phyloP scores from a whole-genome alignment of 2,797 vertebrate genomes.

The Paguma larvata region DNA sequence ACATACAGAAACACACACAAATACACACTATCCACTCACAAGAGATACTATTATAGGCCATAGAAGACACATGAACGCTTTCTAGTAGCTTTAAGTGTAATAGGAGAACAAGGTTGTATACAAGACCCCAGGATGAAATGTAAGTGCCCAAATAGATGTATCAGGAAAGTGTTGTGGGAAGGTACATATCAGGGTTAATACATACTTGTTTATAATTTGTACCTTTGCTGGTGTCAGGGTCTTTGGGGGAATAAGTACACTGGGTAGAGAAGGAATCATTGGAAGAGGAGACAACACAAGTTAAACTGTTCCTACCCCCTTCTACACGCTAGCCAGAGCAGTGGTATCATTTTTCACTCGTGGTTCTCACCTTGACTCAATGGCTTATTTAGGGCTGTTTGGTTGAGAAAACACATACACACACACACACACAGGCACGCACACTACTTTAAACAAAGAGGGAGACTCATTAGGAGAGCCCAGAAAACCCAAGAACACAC shows the following conservation, averaged over 20 bases:
- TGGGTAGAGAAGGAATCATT: not conserved
- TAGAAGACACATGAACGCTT: not conserved
- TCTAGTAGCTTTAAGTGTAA: constrained; percentile 19
- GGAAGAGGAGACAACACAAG: not conserved
- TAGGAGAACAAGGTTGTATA: not conserved
- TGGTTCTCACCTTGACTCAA: not conserved
- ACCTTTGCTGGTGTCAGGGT: not conserved
- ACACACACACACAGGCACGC: not conserved
- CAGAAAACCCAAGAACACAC: not conserved
- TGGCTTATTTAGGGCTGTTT: not conserved
- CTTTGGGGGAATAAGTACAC: not conserved
- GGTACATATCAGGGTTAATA: not conserved
- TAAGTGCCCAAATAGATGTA: constrained; percentile 13
- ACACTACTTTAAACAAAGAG: not conserved
- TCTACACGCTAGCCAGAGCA: not conserved
- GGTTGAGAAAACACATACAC: not conserved
- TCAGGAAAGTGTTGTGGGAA: constrained; percentile 32
- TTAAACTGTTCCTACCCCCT: not conserved
- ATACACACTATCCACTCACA: not conserved
- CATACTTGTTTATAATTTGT: constrained; percentile 6
- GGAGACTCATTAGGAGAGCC: not conserved
- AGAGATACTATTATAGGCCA: not conserved
- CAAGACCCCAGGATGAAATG: not conserved
- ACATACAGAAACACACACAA: not conserved
- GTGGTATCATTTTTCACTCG: not conserved